A percentile compares a stretch with the other conserved stretches of the same genome.
phyloP scores from a whole-genome alignment of 2,113 vertebrate genomes.

The Chiloscyllium plagiosum region DNA sequence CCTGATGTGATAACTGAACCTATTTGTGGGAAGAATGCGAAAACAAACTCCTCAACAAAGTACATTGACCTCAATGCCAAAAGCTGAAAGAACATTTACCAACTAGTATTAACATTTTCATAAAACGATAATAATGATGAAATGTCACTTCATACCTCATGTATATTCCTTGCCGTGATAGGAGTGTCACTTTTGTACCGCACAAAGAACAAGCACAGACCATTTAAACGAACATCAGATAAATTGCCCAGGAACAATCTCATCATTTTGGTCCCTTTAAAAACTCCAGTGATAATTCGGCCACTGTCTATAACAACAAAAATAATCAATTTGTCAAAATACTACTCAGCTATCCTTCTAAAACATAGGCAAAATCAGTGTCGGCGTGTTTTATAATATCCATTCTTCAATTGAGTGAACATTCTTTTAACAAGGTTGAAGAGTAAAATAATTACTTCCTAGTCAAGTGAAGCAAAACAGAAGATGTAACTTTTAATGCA shows the following conservation, averaged over 20 bases:
- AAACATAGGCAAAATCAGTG: not conserved
- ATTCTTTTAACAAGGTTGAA: not conserved
- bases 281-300: slow-evolving; percentile 52
- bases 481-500: not conserved
- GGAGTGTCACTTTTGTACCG: slow-evolving; percentile 52
- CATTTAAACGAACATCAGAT: slow-evolving; percentile 51
- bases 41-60: not conserved
- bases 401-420: not conserved
- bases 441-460: not conserved
- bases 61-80: not conserved
- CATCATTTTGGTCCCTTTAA: slow-evolving; percentile 58
- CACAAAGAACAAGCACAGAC: slow-evolving; percentile 63
- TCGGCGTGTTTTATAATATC: not conserved
- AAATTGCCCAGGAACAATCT: slow-evolving; percentile 57
- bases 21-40: not conserved
- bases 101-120: not conserved
- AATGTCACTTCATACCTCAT: slow-evolving; percentile 56
- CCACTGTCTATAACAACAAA: slow-evolving; percentile 62
- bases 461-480: not conserved
- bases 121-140: not conserved
- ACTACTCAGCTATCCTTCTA: not conserved
- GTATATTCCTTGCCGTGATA: slow-evolving; percentile 60
- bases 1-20: not conserved
- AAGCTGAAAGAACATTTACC: not conserved
- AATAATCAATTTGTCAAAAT: slow-evolving; percentile 39